phyloP scores from a whole-genome alignment of 1,140 invertebrate species.

The Littorina saxatilis region DNA sequence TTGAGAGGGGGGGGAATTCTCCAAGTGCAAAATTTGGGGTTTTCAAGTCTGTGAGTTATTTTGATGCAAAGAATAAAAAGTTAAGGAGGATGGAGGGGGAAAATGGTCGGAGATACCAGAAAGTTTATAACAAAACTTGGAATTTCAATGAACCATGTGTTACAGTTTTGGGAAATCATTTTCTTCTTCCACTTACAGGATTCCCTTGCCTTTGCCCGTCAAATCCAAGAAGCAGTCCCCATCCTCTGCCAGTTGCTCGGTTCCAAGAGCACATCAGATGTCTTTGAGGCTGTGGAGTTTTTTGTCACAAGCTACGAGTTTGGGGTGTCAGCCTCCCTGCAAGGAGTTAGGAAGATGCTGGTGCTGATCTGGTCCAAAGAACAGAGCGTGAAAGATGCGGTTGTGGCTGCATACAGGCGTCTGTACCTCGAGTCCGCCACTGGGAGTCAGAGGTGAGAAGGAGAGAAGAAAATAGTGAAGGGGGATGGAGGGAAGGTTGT shows the following conservation, averaged over 20 bases:
- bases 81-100: too few species aligned
- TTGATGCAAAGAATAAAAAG: too few species aligned
- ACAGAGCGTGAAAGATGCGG: slow-evolving; percentile 80
- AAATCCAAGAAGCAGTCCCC: slow-evolving; percentile 84
- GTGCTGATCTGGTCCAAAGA: slow-evolving; percentile 85
- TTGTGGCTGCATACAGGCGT: slow-evolving; percentile 81
- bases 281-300: slow-evolving; percentile 89
- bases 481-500: too few species aligned
- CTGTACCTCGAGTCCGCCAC: slow-evolving; percentile 78
- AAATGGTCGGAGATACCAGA: too few species aligned
- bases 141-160: too few species aligned
- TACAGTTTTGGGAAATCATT: too few species aligned
- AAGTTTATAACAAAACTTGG: too few species aligned
- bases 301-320: slow-evolving; percentile 87
- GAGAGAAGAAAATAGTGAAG: too few species aligned
- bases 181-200: slow-evolving; percentile 78
- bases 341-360: slow-evolving; percentile 85
- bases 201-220: slow-evolving; percentile 81
- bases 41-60: too few species aligned
- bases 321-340: slow-evolving; percentile 83
- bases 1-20: too few species aligned
- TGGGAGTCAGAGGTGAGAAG: slow-evolving; percentile 63
- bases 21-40: too few species aligned
- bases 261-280: slow-evolving; percentile 86
- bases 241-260: slow-evolving; percentile 84